Percentiles rank a stretch among this genome's conserved stretches.
phyloP scores from a whole-genome alignment of 2,113 vertebrate genomes.

The Indicator indicator region DNA sequence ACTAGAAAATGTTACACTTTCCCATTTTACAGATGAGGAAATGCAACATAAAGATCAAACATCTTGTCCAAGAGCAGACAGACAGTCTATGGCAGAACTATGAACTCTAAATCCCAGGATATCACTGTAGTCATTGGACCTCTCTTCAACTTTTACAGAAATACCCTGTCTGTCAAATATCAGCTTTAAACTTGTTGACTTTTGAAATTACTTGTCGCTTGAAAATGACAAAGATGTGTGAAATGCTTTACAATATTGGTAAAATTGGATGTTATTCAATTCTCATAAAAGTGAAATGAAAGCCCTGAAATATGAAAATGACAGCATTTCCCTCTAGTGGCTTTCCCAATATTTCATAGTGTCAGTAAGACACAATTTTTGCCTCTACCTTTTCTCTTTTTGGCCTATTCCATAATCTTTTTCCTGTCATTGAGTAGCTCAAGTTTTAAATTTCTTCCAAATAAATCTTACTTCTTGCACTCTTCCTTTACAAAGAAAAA shows the following conservation, averaged over 20 bases:
- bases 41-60: neutral
- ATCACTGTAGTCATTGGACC: neutral
- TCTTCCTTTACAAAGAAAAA: neutral
- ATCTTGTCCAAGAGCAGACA: neutral
- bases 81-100: neutral
- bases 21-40: neutral
- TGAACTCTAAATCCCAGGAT: constrained; percentile 3
- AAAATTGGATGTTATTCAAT: constrained; percentile 18
- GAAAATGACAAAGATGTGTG: constrained; percentile 16
- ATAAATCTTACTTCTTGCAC: neutral
- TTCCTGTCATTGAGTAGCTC: neutral
- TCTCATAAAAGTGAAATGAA: constrained; percentile 26
- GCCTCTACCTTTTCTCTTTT: neutral
- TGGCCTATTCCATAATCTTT: neutral
- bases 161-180: neutral
- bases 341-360: neutral
- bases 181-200: constrained; percentile 24
- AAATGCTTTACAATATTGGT: neutral
- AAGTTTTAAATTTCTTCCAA: neutral
- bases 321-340: constrained; percentile 38
- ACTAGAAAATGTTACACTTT: neutral
- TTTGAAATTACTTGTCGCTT: constrained; percentile 36
- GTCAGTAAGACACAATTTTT: neutral
- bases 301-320: constrained; percentile 44
- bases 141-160: neutral